A percentile compares a stretch with the other conserved stretches of the same genome.
Evolutionary conservation across 1,140 invertebrate species (phyloP).

Genomic region (Macrosteles quadrilineatus): DNA sequence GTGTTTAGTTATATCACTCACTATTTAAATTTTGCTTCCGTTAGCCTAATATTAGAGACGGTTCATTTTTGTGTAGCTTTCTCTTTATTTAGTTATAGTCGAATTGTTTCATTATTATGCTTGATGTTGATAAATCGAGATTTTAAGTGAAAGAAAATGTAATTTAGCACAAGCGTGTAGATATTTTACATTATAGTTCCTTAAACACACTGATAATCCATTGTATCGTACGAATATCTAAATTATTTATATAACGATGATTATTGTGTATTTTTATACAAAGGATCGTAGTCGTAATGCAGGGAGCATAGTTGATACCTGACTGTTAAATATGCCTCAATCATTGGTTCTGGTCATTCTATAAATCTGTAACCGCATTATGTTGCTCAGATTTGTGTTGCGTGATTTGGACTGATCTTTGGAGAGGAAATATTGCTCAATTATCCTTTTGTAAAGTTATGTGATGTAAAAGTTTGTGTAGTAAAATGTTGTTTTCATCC

Average conservation of each 20-base stretch:
- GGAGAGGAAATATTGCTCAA: conserved; percentile 24
- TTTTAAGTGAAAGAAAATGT: too few relatives aligned
- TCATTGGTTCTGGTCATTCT: conserved; percentile 9
- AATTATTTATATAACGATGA: not conserved
- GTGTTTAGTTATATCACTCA: too few relatives aligned
- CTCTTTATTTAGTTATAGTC: too few relatives aligned
- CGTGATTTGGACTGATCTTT: conserved; percentile 12
- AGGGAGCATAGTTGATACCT: not conserved
- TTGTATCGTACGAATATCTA: too few relatives aligned
- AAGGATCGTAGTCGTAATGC: not conserved
- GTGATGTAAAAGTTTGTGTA: conserved; percentile 27
- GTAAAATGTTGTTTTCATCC: conserved; percentile 26
- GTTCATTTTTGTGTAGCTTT: too few relatives aligned
- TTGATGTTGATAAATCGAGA: too few relatives aligned
- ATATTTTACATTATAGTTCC: too few relatives aligned
- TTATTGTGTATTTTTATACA: conserved; percentile 3
- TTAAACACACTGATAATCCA: too few relatives aligned
- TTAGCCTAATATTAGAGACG: too few relatives aligned
- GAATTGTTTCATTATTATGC: too few relatives aligned
- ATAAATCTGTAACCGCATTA: not conserved
- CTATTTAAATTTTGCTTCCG: too few relatives aligned
- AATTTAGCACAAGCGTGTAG: too few relatives aligned
- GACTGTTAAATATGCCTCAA: not conserved
- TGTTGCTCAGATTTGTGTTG: not conserved
- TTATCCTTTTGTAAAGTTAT: conserved; percentile 28